Conservation (phyloP, 2,797 vertebrate species). For the Lemur catta region DNA sequence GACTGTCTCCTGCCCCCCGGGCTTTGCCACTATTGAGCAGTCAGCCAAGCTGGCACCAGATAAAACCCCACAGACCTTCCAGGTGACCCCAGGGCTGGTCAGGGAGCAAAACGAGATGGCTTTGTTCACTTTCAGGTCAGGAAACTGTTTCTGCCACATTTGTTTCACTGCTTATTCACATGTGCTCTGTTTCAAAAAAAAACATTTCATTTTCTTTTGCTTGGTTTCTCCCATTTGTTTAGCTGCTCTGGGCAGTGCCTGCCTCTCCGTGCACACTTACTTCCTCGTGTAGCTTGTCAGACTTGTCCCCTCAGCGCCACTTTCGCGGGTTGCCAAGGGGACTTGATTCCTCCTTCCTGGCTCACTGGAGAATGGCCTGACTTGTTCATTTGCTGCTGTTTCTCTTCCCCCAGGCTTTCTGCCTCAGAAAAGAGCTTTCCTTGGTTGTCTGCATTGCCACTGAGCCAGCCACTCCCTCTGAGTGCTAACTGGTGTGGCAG, state of each 20-base stretch:
- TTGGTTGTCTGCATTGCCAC: background rate
- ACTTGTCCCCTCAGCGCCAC: accelerated
- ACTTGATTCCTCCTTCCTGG: background rate
- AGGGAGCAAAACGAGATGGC: background rate
- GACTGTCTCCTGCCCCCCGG: background rate
- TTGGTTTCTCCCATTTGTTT: background rate
- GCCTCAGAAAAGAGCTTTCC: background rate
- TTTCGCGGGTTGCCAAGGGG: background rate
- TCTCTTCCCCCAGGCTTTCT: background rate
- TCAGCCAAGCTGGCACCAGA: background rate
- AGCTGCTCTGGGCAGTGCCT: background rate
- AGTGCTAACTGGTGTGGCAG: no score
- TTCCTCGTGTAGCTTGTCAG: background rate
- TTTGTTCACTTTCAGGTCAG: background rate
- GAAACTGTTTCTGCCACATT: background rate
- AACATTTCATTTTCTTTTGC: background rate
- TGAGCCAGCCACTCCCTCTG: background rate
- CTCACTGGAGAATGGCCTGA: background rate
- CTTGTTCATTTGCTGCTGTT: background rate
- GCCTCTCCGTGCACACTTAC: background rate
- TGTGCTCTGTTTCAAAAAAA: background rate
- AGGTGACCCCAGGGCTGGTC: background rate
- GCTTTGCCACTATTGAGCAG: background rate
- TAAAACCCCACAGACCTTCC: background rate
- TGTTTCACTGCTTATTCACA: background rate